Base-by-base conservation (phyloP, 2,888 invertebrate genomes). In the Anaspis maculata region DNA sequence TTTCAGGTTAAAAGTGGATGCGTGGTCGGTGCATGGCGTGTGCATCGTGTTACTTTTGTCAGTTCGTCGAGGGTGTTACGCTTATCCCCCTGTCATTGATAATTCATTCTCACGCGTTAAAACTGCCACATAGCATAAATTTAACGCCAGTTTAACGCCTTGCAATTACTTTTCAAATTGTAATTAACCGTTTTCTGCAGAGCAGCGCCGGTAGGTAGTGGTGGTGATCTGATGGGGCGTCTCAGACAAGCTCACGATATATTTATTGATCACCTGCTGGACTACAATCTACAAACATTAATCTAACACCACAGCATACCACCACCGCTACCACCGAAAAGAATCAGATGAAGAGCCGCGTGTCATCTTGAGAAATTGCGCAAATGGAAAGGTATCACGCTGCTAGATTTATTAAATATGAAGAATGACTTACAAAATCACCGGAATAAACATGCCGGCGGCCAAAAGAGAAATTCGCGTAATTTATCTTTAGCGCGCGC, bases 31-130 rank as follows among this genome's bases (percentile, higher is more conserved):
- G 25, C 41, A 34, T 44, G 31, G 44, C 44, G 44, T 45, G 44
- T 40, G 30, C 32, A 45, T 34, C 37, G 35, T 34, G 34, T 30
- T 19, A 14, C 14, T n/a, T 37, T 41, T 37, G 37, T 37, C 37
- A 44, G 41, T 39, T 34, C 37, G 41, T 41, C 41, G 34, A 32
- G 34, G 39, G 39, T 34, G n/a, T n/a, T n/a, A n/a, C n/a, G n/a
- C n/a, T n/a, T 39, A 30, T 23, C 30, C 30, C 32, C 30, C 27
- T 46, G 48, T 50, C 46, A 44, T 46, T 41, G 45, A 43, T 48
- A 51, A 48, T 51, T 45, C 45, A 49, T 45, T 44, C 43, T 44
- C 42, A 46, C 46, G 25, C 35, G 43, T 40, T 41, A 24, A 30
- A 34, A 38, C 30, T 39, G 34, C 37, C 35, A 36, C 36, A 14